Conservation (phyloP, 2,888 invertebrate species). For the Acrobasis suavella region DNA sequence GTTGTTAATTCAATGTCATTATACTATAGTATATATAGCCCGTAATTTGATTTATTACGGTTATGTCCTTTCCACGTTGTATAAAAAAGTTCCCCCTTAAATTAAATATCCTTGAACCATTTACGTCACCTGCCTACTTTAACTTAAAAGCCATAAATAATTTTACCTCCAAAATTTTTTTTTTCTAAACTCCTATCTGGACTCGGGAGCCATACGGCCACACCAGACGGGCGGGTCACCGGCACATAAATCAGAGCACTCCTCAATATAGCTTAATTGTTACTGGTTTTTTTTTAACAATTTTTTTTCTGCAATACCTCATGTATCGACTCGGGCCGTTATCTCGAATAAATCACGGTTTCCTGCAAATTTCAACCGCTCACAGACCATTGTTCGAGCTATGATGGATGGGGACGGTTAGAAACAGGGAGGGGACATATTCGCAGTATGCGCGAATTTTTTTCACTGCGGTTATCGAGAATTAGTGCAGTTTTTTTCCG, state of each 20-base stretch:
- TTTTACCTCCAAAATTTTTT: conserved; percentile 1
- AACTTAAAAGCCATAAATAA: conserved; percentile 4
- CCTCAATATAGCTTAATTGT: conserved; percentile 42
- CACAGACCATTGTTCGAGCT: conserved; percentile 41
- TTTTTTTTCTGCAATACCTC: conserved; percentile 21
- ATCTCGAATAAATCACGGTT: conserved; percentile 55
- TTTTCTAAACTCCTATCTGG: not conserved
- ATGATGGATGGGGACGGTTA: conserved; percentile 44
- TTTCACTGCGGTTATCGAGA: conserved; percentile 7
- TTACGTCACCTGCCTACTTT: no score
- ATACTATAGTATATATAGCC: no score
- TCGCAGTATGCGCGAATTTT: conserved; percentile 3
- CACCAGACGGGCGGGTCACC: conserved; percentile 19
- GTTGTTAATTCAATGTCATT: no score
- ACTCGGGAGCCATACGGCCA: conserved; percentile 15
- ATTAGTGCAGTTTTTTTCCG: conserved; percentile 8
- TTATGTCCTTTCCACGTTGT: no score
- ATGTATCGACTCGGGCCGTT: conserved; percentile 24
- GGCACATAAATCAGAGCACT: conserved; percentile 35
- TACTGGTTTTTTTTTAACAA: conserved; percentile 37
- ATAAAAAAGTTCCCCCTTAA: no score
- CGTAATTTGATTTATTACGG: no score
- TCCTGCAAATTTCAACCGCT: conserved; percentile 55
- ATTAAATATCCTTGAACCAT: no score
- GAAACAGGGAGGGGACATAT: conserved; percentile 12